Conservation (phyloP, 2,888 invertebrate genomes). For the Papilio elwesi region DNA sequence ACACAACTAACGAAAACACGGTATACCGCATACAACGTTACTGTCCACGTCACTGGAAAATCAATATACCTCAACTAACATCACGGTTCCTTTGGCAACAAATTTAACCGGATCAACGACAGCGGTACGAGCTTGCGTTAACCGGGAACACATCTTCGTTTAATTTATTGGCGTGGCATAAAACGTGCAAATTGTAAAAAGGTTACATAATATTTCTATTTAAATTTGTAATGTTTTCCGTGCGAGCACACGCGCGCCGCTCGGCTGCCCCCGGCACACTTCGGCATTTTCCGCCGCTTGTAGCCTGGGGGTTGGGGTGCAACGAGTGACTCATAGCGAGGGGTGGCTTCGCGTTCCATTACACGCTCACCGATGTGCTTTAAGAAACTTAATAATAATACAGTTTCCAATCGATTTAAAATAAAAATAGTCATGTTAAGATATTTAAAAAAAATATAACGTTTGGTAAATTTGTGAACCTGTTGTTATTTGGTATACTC, state of each 20-base stretch:
- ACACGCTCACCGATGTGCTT: conserved; percentile 46
- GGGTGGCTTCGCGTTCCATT: conserved; percentile 76
- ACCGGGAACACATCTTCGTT: not conserved
- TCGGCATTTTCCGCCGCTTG: conserved; percentile 62
- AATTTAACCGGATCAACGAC: conserved; percentile 37
- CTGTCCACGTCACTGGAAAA: conserved; percentile 73
- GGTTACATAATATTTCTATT: conserved; percentile 75
- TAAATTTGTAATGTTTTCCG: conserved; percentile 69
- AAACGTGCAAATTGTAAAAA: conserved; percentile 51
- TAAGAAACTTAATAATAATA: not conserved
- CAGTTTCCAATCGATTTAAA: not conserved
- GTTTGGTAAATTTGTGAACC: no score
- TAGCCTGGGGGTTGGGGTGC: conserved; percentile 54
- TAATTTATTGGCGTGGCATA: conserved; percentile 27
- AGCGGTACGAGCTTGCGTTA: not conserved
- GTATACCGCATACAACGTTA: conserved; percentile 68
- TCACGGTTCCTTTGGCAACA: conserved; percentile 49
- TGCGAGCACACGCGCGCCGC: conserved; percentile 59
- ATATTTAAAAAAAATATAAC: no score
- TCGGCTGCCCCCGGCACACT: conserved; percentile 57
- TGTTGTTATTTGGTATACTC: no score
- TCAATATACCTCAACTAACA: conserved; percentile 67
- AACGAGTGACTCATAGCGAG: conserved; percentile 73
- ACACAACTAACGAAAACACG: conserved; percentile 70
- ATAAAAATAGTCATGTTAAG: not conserved